phyloP scores from a whole-genome alignment of 2,888 invertebrate genomes.

The Tenodera sinensis region DNA sequence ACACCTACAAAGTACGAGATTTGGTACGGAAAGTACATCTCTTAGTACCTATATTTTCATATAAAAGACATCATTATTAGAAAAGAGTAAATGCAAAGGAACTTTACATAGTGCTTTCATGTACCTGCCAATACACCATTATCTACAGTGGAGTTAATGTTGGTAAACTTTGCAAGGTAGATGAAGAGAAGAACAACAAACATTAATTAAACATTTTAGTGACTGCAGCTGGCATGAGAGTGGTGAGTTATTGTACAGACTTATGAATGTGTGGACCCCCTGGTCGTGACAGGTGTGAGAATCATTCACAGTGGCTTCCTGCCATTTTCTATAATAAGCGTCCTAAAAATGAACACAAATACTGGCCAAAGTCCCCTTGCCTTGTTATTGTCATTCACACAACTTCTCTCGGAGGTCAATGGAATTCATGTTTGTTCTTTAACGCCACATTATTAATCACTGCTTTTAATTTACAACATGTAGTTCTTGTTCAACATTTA shows the following conservation, averaged over 20 bases:
- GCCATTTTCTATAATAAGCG: not conserved
- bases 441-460: not conserved
- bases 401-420: not conserved
- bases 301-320: not conserved
- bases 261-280: not conserved
- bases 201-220: not conserved
- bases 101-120: too few relatives aligned
- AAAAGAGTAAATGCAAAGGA: too few relatives aligned
- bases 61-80: too few relatives aligned
- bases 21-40: too few relatives aligned
- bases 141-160: too few relatives aligned
- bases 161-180: too few relatives aligned
- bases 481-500: too few relatives aligned
- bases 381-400: not conserved
- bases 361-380: not conserved
- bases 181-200: not conserved
- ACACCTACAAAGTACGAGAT: too few relatives aligned
- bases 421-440: not conserved
- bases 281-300: not conserved
- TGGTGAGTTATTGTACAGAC: not conserved
- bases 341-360: not conserved
- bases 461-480: too few relatives aligned
- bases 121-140: too few relatives aligned
- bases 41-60: too few relatives aligned
- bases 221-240: not conserved